Percentiles rank a stretch among this genome's conserved stretches.
Conservation (phyloP, 2,888 invertebrate species). For the Digitonthophagus gazella region DNA sequence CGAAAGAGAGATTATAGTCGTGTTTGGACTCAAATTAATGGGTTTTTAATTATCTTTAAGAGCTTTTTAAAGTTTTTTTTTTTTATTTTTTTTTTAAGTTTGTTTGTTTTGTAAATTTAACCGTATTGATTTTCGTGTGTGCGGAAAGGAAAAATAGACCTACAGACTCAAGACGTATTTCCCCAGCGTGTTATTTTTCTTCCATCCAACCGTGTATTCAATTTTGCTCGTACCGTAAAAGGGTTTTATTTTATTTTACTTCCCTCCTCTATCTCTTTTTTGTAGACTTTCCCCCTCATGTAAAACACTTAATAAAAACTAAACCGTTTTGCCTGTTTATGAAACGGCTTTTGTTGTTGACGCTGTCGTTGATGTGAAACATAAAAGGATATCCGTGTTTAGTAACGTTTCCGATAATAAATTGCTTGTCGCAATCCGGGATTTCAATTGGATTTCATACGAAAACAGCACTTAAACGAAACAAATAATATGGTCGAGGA, state of each 20-base stretch:
- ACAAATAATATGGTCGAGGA: no score
- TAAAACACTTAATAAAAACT: no score
- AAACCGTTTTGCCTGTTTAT: neutral
- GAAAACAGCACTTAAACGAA: neutral
- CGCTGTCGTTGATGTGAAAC: neutral
- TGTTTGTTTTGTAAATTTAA: no score
- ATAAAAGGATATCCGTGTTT: neutral
- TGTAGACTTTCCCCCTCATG: no score
- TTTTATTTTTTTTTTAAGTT: neutral
- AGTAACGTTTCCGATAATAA: neutral
- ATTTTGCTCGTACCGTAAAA: neutral
- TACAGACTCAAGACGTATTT: neutral
- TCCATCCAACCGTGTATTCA: neutral
- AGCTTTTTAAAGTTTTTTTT: neutral
- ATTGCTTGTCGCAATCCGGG: neutral
- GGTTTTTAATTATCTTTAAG: neutral
- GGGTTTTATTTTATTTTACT: neutral
- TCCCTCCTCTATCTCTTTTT: no score
- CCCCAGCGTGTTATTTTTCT: neutral
- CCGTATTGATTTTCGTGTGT: no score
- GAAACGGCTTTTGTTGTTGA: neutral
- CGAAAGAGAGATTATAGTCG: no score
- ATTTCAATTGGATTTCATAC: neutral
- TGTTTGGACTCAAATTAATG: no score
- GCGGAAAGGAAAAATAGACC: neutral